Percentiles rank a stretch among this genome's conserved stretches.
Conservation (phyloP, 2,888 invertebrate genomes). For the Drosophila fulvimacula region DNA sequence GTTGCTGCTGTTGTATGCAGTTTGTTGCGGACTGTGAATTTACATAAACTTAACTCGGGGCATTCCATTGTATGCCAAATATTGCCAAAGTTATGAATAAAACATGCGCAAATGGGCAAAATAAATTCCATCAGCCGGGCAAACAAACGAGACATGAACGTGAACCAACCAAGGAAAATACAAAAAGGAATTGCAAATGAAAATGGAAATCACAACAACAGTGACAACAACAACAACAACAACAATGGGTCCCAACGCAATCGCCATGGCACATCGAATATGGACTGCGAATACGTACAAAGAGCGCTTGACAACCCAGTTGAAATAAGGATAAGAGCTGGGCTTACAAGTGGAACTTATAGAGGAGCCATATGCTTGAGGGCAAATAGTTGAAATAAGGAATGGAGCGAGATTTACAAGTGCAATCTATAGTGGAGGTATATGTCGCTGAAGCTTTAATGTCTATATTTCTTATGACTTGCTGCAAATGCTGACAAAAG, state of each 20-base stretch:
- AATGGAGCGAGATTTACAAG: no score
- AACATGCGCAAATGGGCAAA: slow-evolving; percentile 67
- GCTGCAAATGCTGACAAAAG: no score
- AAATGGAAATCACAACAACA: slow-evolving; percentile 68
- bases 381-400: neutral
- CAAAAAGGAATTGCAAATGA: slow-evolving; percentile 72
- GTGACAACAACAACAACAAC: slow-evolving; percentile 41
- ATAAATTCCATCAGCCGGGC: slow-evolving; percentile 62
- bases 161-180: slow-evolving; percentile 34
- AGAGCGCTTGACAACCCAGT: slow-evolving; percentile 26
- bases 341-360: neutral
- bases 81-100: slow-evolving; percentile 77
- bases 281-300: slow-evolving; percentile 43
- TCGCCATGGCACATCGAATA: slow-evolving; percentile 60
- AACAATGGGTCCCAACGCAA: slow-evolving; percentile 25
- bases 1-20: slow-evolving; percentile 45
- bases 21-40: slow-evolving; percentile 58
- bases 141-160: slow-evolving; percentile 57
- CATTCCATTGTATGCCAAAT: slow-evolving; percentile 70
- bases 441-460: no score
- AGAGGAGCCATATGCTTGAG: neutral
- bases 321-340: slow-evolving; percentile 2
- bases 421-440: no score
- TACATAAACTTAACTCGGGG: slow-evolving; percentile 61
- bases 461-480: no score